phyloP scores from a whole-genome alignment of 2,797 vertebrate species.

The Trematocara caparti region DNA sequence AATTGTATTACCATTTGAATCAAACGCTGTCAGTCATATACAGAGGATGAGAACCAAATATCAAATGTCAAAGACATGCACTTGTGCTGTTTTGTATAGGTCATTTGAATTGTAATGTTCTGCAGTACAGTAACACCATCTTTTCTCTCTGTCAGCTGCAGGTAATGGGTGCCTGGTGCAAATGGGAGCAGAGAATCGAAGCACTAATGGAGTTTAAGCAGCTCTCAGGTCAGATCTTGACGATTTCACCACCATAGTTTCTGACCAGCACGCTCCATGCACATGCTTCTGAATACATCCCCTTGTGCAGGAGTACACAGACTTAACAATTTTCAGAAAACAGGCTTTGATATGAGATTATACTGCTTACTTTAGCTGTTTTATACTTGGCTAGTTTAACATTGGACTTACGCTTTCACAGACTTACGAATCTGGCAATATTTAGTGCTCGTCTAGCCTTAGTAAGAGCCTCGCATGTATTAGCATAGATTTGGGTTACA shows the following conservation, averaged over 20 bases:
- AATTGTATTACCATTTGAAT: not conserved
- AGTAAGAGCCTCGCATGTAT: not conserved
- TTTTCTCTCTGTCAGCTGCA: not conserved
- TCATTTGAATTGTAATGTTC: not conserved
- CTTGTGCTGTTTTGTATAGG: not conserved
- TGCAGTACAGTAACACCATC: not conserved
- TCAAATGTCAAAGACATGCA: not conserved
- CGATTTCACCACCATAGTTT: not conserved
- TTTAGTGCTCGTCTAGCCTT: not conserved
- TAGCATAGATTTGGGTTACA: not conserved
- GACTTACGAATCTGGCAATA: not conserved
- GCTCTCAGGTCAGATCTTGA: constrained; percentile 12
- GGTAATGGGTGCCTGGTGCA: not conserved
- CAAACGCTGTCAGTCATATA: not conserved
- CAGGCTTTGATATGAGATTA: not conserved
- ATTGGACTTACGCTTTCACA: not conserved
- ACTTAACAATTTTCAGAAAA: not conserved
- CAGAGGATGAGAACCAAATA: not conserved
- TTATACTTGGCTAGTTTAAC: not conserved
- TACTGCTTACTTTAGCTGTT: not conserved
- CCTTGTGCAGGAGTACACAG: not conserved
- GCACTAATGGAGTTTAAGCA: not conserved
- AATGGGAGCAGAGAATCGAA: not conserved
- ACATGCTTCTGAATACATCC: not conserved
- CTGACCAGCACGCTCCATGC: not conserved